Percentiles rank a stretch among this genome's conserved stretches.
Evolutionary conservation across 2,888 invertebrate species (phyloP).

Genomic region (Oligia strigilis): DNA sequence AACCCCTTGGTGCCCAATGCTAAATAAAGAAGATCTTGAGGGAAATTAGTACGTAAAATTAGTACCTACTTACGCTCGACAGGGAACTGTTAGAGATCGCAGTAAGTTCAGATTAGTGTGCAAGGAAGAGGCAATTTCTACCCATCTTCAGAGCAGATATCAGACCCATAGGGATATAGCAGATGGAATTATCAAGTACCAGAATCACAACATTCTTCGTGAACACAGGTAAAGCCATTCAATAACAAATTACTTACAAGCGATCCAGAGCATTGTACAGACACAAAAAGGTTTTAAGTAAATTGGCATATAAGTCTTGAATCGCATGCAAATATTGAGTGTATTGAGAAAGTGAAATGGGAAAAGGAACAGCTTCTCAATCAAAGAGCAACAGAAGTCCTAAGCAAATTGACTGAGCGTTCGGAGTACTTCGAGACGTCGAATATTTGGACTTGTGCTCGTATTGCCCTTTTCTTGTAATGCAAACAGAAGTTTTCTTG

Average conservation of each 20-base stretch:
- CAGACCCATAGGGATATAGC: background rate
- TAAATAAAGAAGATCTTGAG: background rate
- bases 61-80: background rate
- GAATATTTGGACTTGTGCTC: constrained; percentile 77
- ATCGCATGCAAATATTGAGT: constrained; percentile 57
- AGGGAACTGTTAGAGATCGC: background rate
- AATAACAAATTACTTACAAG: constrained; percentile 5
- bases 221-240: constrained; percentile 6
- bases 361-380: constrained; percentile 66
- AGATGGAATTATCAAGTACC: background rate
- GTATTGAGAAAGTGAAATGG: constrained; percentile 63
- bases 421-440: constrained; percentile 55
- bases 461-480: constrained; percentile 74
- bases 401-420: constrained; percentile 83
- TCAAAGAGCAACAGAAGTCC: constrained; percentile 74
- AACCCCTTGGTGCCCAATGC: background rate
- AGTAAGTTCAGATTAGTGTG: background rate
- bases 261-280: background rate
- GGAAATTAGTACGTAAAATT: background rate
- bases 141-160: background rate
- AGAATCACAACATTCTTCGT: background rate
- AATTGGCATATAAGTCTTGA: constrained; percentile 35
- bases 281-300: constrained; percentile 21
- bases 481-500: constrained; percentile 72
- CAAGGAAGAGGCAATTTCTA: background rate